These are phyloP conservation scores for Drosophila mettleri DNA, from an alignment of 2,888 invertebrate species.

Conservation along the genomic window DNA sequence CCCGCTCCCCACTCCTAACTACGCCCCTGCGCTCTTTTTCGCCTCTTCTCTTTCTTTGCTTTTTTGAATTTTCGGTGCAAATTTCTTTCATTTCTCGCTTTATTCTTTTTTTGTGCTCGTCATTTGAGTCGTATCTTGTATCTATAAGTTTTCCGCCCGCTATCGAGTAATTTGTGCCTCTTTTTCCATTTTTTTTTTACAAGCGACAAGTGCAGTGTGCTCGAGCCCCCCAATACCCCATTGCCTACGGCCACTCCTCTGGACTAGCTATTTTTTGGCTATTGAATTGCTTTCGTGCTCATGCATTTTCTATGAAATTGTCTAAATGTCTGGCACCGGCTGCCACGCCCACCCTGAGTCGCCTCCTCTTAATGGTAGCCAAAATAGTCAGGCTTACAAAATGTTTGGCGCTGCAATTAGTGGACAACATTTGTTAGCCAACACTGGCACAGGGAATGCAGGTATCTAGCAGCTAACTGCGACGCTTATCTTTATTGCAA, in stretches of 20 bases:
- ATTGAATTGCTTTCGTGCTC: slow-evolving; percentile 79
- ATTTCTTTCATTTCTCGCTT: slow-evolving; percentile 46
- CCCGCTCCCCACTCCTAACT: not conserved
- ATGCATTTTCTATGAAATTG: slow-evolving; percentile 81
- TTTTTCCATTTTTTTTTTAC: slow-evolving; percentile 14
- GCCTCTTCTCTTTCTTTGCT: slow-evolving; percentile 32
- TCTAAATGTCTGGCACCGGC: slow-evolving; percentile 66
- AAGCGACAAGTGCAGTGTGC: slow-evolving; percentile 31
- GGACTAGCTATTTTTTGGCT: slow-evolving; percentile 44
- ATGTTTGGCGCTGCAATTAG: slow-evolving; percentile 69
- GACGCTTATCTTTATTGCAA: slow-evolving; percentile 78
- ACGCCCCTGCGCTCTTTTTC: not conserved
- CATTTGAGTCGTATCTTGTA: slow-evolving; percentile 62
- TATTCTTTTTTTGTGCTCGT: slow-evolving; percentile 35
- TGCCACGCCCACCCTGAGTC: slow-evolving; percentile 6
- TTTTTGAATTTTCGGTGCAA: slow-evolving; percentile 67
- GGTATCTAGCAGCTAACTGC: slow-evolving; percentile 57
- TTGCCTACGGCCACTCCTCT: not conserved
- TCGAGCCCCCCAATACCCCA: slow-evolving; percentile 11
- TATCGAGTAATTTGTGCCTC: slow-evolving; percentile 64
- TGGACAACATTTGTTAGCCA: slow-evolving; percentile 77
- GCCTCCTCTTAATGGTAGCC: slow-evolving; percentile 37
- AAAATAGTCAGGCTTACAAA: slow-evolving; percentile 38
- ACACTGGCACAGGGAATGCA: slow-evolving; percentile 68
- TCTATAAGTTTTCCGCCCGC: slow-evolving; percentile 66